phyloP scores from a whole-genome alignment of 1,140 invertebrate species.

The Anoplolepis gracilipes region DNA sequence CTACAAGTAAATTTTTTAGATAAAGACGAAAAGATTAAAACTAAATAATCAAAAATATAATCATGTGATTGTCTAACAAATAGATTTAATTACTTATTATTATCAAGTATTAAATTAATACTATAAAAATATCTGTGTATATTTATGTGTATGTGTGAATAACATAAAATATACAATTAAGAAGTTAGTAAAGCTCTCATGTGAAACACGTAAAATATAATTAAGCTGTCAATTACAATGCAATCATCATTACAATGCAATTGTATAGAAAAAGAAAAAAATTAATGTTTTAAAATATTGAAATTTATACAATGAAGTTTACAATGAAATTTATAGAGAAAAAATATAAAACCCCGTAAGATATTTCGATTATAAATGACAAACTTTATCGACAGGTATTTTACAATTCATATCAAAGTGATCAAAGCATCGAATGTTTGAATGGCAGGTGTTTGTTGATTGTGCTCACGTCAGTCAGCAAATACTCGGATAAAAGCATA shows the following conservation, averaged over 20 bases:
- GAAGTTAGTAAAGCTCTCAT: no score
- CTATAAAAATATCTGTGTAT: not conserved
- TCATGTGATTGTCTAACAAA: not conserved
- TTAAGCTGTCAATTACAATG: not conserved
- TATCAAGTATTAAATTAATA: no score
- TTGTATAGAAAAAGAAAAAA: not conserved
- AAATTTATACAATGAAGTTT: not conserved
- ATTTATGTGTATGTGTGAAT: not conserved
- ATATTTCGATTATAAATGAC: not conserved
- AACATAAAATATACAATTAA: not conserved
- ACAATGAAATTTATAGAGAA: not conserved
- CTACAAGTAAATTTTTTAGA: constrained; percentile 5
- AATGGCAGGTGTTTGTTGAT: not conserved
- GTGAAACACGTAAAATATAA: not conserved
- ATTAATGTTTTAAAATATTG: no score
- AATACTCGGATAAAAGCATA: constrained; percentile 12
- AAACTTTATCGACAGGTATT: constrained; percentile 1
- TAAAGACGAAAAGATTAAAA: not conserved
- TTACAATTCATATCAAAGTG: constrained; percentile 11
- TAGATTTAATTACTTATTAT: no score
- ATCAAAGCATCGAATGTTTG: not conserved
- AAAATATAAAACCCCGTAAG: not conserved
- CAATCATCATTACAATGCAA: not conserved
- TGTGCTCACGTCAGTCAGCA: not conserved
- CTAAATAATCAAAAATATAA: constrained; percentile 19